phyloP scores from a whole-genome alignment of 2,888 invertebrate genomes.

The Scrobipalpa costella region DNA sequence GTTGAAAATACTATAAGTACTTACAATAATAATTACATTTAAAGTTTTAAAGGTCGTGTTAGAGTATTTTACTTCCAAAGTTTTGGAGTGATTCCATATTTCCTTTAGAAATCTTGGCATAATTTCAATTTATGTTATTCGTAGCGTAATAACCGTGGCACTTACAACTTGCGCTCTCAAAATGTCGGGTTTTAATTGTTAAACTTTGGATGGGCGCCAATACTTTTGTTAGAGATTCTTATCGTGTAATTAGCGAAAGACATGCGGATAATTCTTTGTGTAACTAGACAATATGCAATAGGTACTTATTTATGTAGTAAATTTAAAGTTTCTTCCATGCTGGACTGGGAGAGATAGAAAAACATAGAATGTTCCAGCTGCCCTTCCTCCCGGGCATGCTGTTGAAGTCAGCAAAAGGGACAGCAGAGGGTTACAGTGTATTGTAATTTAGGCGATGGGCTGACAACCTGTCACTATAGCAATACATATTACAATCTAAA shows the following conservation, averaged over 20 bases:
- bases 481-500: too few species aligned
- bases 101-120: not conserved
- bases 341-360: too few species aligned
- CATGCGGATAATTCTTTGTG: not conserved
- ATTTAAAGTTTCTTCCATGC: too few species aligned
- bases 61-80: not conserved
- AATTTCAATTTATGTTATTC: not conserved
- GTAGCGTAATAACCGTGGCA: not conserved
- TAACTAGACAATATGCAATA: not conserved
- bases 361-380: too few species aligned
- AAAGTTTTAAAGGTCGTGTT: not conserved
- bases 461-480: too few species aligned
- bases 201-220: constrained; percentile 11
- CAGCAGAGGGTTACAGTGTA: too few species aligned
- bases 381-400: too few species aligned
- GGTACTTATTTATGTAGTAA: not conserved
- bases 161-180: constrained; percentile 12
- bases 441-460: too few species aligned
- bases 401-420: too few species aligned
- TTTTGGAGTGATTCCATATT: not conserved
- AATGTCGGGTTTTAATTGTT: constrained; percentile 23
- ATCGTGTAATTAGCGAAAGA: constrained; percentile 13
- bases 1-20: too few species aligned
- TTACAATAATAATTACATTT: too few species aligned
- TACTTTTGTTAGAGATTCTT: not conserved